phyloP scores from a whole-genome alignment of 2,797 vertebrate species.

The Tachyglossus aculeatus region DNA sequence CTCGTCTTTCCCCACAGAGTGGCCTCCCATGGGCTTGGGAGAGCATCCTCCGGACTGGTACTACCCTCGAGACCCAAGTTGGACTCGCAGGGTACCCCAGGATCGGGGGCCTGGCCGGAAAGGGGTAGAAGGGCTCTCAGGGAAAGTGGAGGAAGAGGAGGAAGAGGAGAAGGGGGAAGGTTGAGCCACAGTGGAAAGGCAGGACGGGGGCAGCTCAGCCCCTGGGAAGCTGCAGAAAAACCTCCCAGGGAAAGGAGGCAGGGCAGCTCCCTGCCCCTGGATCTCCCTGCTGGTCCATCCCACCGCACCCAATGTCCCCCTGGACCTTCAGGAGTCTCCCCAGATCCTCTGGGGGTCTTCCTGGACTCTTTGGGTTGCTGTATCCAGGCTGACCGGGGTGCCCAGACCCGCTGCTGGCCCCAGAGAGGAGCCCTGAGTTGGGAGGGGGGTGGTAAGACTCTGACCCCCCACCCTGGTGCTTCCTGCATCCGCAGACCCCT shows the following conservation, averaged over 20 bases:
- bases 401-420: slow-evolving; percentile 13
- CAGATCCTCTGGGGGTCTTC: background rate
- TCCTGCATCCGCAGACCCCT: background rate
- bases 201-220: background rate
- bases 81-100: background rate
- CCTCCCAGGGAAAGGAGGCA: too few species aligned
- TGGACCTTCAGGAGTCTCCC: background rate
- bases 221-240: background rate
- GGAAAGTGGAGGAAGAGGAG: background rate
- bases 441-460: background rate
- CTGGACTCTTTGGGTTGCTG: slow-evolving; percentile 22
- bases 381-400: background rate
- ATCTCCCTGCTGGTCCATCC: too few species aligned
- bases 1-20: background rate
- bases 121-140: slow-evolving; percentile 14
- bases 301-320: background rate
- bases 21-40: slow-evolving; percentile 14
- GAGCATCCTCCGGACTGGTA: slow-evolving; percentile 1
- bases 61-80: slow-evolving; percentile 21
- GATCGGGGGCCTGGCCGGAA: slow-evolving; percentile 12
- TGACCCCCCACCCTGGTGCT: background rate
- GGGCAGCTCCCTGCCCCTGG: too few species aligned
- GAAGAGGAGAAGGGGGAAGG: slow-evolving; percentile 2
- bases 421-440: slow-evolving; percentile 1
- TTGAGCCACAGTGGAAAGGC: background rate